phyloP scores from a whole-genome alignment of 2,888 invertebrate species.

The Agrenia bidenticulata region DNA sequence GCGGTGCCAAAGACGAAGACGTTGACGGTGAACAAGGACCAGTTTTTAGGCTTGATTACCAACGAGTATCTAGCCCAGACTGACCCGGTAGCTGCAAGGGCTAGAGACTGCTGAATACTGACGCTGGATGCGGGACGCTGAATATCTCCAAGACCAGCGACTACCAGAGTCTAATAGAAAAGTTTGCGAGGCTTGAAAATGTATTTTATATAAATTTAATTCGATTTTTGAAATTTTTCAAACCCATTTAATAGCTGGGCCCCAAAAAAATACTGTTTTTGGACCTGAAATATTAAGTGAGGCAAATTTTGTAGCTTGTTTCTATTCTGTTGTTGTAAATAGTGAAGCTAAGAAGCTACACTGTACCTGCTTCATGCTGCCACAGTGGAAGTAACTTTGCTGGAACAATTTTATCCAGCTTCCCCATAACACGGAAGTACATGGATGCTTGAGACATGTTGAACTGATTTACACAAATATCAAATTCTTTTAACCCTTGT shows the following conservation, averaged over 20 bases:
- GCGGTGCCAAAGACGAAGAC: constrained; percentile 63
- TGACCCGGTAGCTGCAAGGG: constrained; percentile 60
- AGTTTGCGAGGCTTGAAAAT: neutral
- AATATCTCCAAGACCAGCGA: constrained; percentile 62
- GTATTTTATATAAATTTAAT: neutral
- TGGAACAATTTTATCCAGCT: constrained; percentile 27
- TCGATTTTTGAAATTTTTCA: neutral
- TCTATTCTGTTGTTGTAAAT: neutral
- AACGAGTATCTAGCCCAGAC: constrained; percentile 64
- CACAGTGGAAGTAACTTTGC: constrained; percentile 27
- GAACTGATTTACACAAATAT: too few species aligned
- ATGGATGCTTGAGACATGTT: constrained; percentile 1
- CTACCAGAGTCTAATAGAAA: constrained; percentile 57
- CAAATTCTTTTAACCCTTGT: too few species aligned
- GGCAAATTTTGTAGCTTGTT: constrained; percentile 4
- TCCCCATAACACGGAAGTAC: constrained; percentile 21
- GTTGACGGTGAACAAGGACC: constrained; percentile 62
- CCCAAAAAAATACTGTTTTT: constrained; percentile 35
- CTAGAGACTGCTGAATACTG: constrained; percentile 59
- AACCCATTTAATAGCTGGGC: constrained; percentile 32
- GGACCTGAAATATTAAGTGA: constrained; percentile 31
- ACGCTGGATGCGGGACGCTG: constrained; percentile 62
- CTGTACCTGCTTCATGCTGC: constrained; percentile 34
- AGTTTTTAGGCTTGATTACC: constrained; percentile 64
- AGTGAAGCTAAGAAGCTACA: too few species aligned